phyloP scores from a whole-genome alignment of 2,888 invertebrate species.

The Melinaea marsaeus region DNA sequence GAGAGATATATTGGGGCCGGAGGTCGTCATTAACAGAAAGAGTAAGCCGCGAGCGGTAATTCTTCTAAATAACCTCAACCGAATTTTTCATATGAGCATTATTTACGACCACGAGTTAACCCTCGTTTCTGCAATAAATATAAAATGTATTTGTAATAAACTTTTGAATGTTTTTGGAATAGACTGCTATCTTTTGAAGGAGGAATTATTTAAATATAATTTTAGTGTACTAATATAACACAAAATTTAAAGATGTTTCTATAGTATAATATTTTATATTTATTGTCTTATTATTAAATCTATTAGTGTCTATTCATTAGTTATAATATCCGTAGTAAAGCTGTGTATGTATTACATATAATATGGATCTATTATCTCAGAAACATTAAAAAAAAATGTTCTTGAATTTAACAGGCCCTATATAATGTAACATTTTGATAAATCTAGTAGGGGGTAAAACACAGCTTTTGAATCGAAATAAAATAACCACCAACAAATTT shows the following conservation, averaged over 20 bases:
- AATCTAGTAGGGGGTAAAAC: background rate
- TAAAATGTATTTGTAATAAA: background rate
- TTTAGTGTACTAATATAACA: background rate
- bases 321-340: too few relatives aligned
- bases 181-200: conserved; percentile 1
- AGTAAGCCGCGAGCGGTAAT: conserved; percentile 43
- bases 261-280: too few relatives aligned
- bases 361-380: too few relatives aligned
- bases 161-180: too few relatives aligned
- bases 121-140: conserved; percentile 18
- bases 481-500: conserved; percentile 71
- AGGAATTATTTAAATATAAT: background rate
- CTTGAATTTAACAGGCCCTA: too few relatives aligned
- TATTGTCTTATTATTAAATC: too few relatives aligned
- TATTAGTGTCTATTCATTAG: too few relatives aligned
- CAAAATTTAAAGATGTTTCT: too few relatives aligned
- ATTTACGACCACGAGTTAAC: conserved; percentile 47
- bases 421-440: too few relatives aligned
- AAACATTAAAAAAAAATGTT: too few relatives aligned
- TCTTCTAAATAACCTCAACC: conserved; percentile 57
- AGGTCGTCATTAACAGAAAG: conserved; percentile 67
- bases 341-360: too few relatives aligned
- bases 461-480: conserved; percentile 43
- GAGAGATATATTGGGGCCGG: conserved; percentile 67
- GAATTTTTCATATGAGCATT: conserved; percentile 60